Conservation (phyloP, 2,888 invertebrate genomes). For the Automeris io region DNA sequence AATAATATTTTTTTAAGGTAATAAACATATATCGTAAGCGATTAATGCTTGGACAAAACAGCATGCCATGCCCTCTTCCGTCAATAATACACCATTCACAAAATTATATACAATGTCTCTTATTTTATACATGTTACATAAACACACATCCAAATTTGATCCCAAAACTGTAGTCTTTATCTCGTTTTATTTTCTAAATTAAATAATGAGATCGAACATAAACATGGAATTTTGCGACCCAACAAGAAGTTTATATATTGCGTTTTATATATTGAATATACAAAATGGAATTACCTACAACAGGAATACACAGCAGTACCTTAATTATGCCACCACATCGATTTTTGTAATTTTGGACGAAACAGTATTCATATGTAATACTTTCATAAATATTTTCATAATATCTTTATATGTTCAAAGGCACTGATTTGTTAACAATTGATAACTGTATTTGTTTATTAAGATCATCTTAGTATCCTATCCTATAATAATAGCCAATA, state of each 20-base stretch:
- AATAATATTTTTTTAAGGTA: constrained; percentile 68
- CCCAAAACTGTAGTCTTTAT: constrained; percentile 76
- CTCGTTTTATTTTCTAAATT: constrained; percentile 75
- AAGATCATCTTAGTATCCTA: constrained; percentile 60
- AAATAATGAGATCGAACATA: constrained; percentile 76
- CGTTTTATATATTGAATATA: constrained; percentile 7
- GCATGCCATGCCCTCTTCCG: constrained; percentile 41
- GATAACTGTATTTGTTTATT: constrained; percentile 58
- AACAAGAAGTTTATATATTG: constrained; percentile 37
- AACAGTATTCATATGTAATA: constrained; percentile 36
- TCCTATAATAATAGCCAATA: constrained; percentile 72
- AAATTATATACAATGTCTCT: constrained; percentile 68
- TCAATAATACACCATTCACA: constrained; percentile 72
- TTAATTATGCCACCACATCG: constrained; percentile 18
- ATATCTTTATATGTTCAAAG: constrained; percentile 60
- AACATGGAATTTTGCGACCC: constrained; percentile 62
- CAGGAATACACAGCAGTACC: constrained; percentile 25
- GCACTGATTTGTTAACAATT: constrained; percentile 70
- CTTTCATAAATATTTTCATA: constrained; percentile 54
- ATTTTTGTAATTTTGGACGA: constrained; percentile 43
- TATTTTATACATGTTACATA: constrained; percentile 68
- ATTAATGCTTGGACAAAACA: constrained; percentile 53
- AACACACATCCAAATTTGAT: constrained; percentile 76
- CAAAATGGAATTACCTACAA: constrained; percentile 24
- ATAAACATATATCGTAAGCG: constrained; percentile 59